Evolutionary conservation across 1,140 invertebrate genomes (phyloP), one percentile per base, ranked within the genome.

Genomic region (Drosophila repletoides): DNA sequence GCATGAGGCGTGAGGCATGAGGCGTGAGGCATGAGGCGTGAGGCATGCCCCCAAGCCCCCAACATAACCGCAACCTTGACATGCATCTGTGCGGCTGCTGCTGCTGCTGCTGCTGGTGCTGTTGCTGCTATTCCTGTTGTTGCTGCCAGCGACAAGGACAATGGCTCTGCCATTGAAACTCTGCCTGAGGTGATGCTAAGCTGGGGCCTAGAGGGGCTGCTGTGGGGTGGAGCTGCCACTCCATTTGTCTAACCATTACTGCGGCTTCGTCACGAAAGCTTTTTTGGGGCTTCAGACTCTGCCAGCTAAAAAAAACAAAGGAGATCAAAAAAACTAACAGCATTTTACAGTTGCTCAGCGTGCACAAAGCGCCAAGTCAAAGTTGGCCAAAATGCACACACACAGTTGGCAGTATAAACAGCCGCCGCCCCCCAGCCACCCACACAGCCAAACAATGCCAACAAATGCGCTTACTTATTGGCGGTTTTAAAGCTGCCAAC

Each of bases 21-120:
- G 19, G 31, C n/a, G n/a, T 34, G 41, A 5, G 9, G 34, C 7
- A 36, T 46, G 52, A 38, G 41, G 31, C 17, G 9, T 15, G 21
- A 43, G 48, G 38, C 34, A 41, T 21, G 56, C 65, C 58, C 75
- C 65, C 48, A 55, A 58, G 74, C 38, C 5, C 17, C 43, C 66
- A 76, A 61, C 60, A 72, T 9, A 75, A 75, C 79, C 79, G n/a
- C 74, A 84, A 65, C 79, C 79, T 84, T 84, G 79, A 86, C 80
- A 84, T 83, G 79, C 79, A 84, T 75, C 61, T 81, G 61, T 81
- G 76, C 31, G 76, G 76, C 40, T 80, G 56, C 76, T 63, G 69
- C 12, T 63, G 63, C 24, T 33, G 31, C 40, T 61, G 24, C 22
- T 33, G 33, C 36, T 53, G 33, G 22, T 68, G 22, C 33, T 40